Base-by-base conservation (phyloP, 2,113 vertebrate species). In the Pedionomus torquatus region DNA sequence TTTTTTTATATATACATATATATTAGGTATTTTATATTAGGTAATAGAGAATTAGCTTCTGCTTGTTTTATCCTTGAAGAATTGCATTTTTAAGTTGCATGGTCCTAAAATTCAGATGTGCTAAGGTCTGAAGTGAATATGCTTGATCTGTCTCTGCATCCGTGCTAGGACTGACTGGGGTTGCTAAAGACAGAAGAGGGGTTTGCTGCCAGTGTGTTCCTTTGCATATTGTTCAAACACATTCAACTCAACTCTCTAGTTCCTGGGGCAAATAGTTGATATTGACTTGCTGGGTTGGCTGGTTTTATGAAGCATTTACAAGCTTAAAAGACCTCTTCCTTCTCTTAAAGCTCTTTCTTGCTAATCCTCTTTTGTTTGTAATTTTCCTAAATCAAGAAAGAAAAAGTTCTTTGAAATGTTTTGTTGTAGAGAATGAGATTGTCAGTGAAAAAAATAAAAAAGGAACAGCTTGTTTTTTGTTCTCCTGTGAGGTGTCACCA, bases 341-440 rank as follows among this genome's bases (percentile, higher is more conserved):
- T 87, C 57, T 78, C 54, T 89, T 94, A 37, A 49, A 83, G 72
- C 77, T 83, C 39, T 72, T 93, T 83, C 70, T 87, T 92, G 70
- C 55, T 93, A 88, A 92, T 96, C 57, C 14, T 68, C 90, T 93
- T 76, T 83, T 90, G 79, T 93, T 84, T 87, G 37, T 89, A 64
- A 31, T 69, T 84, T 95, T 97, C n/a, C 80, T 91, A 76, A 55
- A 51, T 88, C 95, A 89, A 28, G 93, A 95, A 92, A 74, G 78
- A 37, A 91, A 60, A 93, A 72, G 28, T 82, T 96, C 83, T 96
- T 77, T 44, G 49, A 63, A 70, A 83, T 80, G 43, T 83, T 88
- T 66, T 63, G 82, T 97, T 68, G 28, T 91, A 91, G 80, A 92
- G 93, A 87, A 87, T 97, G 96, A 98, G 60, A 95, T 98, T 81